Percentiles rank a stretch among this genome's conserved stretches.
Conservation (phyloP, 2,888 invertebrate species). For the Pecten maximus region DNA sequence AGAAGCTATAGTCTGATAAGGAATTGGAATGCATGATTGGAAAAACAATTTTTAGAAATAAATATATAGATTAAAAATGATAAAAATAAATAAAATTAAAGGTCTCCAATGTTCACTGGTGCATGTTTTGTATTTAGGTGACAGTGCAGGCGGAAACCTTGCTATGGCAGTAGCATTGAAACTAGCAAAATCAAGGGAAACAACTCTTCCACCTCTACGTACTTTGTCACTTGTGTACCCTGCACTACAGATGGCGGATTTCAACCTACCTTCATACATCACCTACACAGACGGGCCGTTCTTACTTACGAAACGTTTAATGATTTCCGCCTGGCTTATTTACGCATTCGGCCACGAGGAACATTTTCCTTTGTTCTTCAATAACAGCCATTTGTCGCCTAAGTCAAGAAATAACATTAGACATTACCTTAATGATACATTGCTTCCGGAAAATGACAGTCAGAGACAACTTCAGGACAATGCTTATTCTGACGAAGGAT, state of each 20-base stretch:
- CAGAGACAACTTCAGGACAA: slow-evolving; percentile 41
- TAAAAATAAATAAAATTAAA: no score
- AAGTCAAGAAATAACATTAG: slow-evolving; percentile 50
- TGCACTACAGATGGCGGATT: slow-evolving; percentile 78
- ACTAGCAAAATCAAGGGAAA: slow-evolving; percentile 37
- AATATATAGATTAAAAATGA: no score
- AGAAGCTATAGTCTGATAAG: no score
- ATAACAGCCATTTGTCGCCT: slow-evolving; percentile 52
- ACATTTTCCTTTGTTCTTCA: slow-evolving; percentile 43
- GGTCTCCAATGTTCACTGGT: no score
- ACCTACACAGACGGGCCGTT: slow-evolving; percentile 13
- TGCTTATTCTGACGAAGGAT: slow-evolving; percentile 31
- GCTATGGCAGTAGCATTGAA: slow-evolving; percentile 58
- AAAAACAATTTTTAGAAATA: no score
- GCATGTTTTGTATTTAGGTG: slow-evolving; percentile 56
- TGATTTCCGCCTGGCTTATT: slow-evolving; percentile 60
- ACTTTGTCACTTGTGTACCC: slow-evolving; percentile 79
- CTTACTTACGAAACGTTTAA: slow-evolving; percentile 50
- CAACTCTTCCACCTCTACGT: slow-evolving; percentile 39
- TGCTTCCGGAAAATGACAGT: slow-evolving; percentile 60
- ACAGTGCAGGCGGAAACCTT: slow-evolving; percentile 62
- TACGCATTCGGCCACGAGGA: slow-evolving; percentile 60
- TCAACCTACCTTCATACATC: slow-evolving; percentile 68
- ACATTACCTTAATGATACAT: slow-evolving; percentile 44
- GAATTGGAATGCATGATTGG: no score